A percentile compares a stretch with the other conserved stretches of the same genome.
phyloP scores from a whole-genome alignment of 2,797 vertebrate species.

The Sylvia borin region DNA sequence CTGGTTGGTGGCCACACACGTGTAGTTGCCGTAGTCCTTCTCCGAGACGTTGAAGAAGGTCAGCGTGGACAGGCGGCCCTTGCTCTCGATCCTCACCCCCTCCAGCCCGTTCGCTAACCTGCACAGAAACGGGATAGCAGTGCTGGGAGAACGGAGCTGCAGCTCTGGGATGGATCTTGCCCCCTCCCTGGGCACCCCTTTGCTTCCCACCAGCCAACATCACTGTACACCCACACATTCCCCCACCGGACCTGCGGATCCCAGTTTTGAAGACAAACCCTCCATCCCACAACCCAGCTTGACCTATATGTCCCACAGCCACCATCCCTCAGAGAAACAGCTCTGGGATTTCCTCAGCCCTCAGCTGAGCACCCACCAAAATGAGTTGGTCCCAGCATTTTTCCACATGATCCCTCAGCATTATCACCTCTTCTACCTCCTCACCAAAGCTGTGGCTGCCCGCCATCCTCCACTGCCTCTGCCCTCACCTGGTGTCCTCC shows the following conservation, averaged over 20 bases:
- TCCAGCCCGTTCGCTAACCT: slow-evolving; percentile 85
- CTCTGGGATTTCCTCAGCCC: no score
- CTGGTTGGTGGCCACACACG: slow-evolving; percentile 92
- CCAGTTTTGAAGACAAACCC: background rate
- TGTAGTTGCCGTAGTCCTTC: slow-evolving; percentile 96
- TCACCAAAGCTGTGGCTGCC: background rate
- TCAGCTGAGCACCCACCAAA: background rate
- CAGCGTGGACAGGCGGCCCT: slow-evolving; percentile 87
- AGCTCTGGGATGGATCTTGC: accelerated
- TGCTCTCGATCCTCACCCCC: slow-evolving; percentile 85
- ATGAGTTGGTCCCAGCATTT: background rate
- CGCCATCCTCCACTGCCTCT: accelerated
- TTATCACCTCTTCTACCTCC: background rate
- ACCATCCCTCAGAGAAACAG: background rate
- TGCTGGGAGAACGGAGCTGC: background rate
- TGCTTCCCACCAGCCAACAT: background rate
- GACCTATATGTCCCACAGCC: accelerated
- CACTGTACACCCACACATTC: accelerated
- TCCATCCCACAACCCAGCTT: background rate
- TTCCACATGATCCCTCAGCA: accelerated
- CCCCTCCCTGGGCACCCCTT: background rate
- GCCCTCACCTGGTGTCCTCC: slow-evolving; percentile 89
- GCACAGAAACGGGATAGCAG: accelerated
- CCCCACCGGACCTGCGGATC: accelerated
- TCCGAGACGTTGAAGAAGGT: slow-evolving; percentile 96